Base-by-base conservation (phyloP, 2,113 vertebrate genomes). In the Colaptes auratus region DNA sequence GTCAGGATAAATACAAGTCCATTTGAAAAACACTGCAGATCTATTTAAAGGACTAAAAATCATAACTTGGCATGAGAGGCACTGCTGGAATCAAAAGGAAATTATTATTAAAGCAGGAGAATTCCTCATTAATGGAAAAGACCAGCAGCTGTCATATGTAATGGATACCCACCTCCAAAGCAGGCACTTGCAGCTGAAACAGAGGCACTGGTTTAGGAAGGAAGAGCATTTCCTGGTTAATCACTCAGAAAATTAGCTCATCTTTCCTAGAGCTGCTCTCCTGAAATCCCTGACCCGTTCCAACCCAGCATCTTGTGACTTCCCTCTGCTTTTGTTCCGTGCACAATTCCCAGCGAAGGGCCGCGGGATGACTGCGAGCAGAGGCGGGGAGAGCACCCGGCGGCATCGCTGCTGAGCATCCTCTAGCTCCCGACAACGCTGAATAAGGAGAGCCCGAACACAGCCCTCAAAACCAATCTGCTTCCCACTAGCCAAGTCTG, bases 161-260 rank as follows among this genome's bases (percentile, higher is more conserved):
- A 95, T 58, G 46, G 91, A 90, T 74, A 58, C 67, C 72, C 85
- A 89, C 88, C 92, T 72, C 78, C 76, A 86, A 56, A 20, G 28
- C 77, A 82, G 18, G 70, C 81, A 21, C 86, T 91, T 90, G 93
- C 36, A 94, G 88, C 92, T 94, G 89, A 89, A 96, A 96, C 88
- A 86, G 82, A 92, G 94, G 94, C 44, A 15, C 66, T 28, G 93
- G 58, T 70, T 92, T 85, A 92, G 93, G 82, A 96, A 96, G 66
- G 82, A 94, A 96, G 86, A 92, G 73, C 85, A 92, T 82, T 95
- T 96, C 84, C 91, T 93, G 73, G 71, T 94, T 90, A 95, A 96
- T 90, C 91, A 78, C 77, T 96, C 92, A 90, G 89, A 97, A 96
- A 95, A 97, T 94, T 78, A 97, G 87, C 89, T 96, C 72, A 76